Evolutionary conservation across 2,797 vertebrate genomes (phyloP).

Genomic region (Ibycter americanus): DNA sequence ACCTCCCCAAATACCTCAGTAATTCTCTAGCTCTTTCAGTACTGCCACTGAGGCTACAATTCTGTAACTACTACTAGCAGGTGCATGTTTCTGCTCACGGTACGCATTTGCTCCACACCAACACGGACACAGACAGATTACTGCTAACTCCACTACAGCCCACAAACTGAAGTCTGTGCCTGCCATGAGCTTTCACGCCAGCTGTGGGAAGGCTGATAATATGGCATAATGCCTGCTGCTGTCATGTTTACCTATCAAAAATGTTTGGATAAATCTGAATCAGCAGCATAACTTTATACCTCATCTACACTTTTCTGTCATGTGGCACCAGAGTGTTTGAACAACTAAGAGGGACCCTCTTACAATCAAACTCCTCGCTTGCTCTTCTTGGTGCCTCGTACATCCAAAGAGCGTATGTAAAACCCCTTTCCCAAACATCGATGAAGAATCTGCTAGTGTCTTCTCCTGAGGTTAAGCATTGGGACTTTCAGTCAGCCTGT

Average conservation of each 20-base stretch:
- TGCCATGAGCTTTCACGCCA: background rate
- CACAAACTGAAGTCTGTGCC: background rate
- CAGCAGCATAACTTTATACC: background rate
- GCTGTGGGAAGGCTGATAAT: background rate
- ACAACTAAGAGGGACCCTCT: background rate
- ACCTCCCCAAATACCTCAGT: background rate
- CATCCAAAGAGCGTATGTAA: background rate
- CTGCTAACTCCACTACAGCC: background rate
- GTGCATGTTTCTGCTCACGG: background rate
- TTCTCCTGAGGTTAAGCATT: background rate
- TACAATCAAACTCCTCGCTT: rapidly evolving
- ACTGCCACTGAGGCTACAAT: background rate
- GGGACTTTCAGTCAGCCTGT: background rate
- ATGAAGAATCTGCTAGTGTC: background rate
- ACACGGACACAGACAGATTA: background rate
- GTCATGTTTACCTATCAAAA: background rate
- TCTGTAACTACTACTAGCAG: background rate
- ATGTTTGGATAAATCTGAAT: background rate
- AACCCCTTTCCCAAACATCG: background rate
- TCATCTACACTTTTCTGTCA: background rate
- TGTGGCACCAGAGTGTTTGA: background rate
- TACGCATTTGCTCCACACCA: background rate
- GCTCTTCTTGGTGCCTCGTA: background rate
- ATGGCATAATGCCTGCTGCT: background rate
- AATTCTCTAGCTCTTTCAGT: background rate